phyloP scores from a whole-genome alignment of 2,113 vertebrate species.

The Meles meles region DNA sequence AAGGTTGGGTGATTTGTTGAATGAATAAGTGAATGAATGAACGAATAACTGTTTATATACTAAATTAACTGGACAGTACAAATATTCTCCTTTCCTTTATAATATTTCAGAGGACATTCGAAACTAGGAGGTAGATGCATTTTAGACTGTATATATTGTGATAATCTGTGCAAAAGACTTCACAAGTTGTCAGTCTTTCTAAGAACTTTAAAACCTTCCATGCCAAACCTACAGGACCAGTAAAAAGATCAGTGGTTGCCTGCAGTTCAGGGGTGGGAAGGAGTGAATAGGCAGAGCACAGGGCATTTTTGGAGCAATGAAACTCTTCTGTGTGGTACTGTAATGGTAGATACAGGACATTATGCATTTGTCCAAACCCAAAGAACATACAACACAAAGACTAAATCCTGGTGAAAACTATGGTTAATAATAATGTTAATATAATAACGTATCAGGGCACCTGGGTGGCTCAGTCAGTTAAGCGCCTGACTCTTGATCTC shows the following conservation, averaged over 20 bases:
- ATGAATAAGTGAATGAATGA: neutral
- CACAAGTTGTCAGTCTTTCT: neutral
- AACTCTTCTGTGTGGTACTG: neutral
- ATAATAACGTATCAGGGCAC: neutral
- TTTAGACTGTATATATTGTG: neutral
- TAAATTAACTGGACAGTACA: neutral
- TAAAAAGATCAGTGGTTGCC: neutral
- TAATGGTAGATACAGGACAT: neutral
- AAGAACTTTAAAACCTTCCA: neutral
- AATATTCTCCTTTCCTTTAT: neutral
- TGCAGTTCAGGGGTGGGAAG: accelerated
- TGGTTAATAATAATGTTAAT: neutral
- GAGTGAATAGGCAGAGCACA: neutral
- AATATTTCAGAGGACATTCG: neutral
- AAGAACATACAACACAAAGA: neutral
- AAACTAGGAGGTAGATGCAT: neutral
- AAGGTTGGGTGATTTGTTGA: neutral
- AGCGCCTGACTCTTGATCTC: neutral
- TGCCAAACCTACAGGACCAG: neutral
- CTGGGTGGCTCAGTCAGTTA: neutral
- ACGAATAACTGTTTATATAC: neutral
- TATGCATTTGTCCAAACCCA: neutral
- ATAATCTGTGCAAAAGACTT: neutral
- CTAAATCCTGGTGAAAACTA: neutral
- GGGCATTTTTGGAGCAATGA: neutral